phyloP scores from a whole-genome alignment of 2,888 invertebrate species.

The Eumacrocentrus americanus region DNA sequence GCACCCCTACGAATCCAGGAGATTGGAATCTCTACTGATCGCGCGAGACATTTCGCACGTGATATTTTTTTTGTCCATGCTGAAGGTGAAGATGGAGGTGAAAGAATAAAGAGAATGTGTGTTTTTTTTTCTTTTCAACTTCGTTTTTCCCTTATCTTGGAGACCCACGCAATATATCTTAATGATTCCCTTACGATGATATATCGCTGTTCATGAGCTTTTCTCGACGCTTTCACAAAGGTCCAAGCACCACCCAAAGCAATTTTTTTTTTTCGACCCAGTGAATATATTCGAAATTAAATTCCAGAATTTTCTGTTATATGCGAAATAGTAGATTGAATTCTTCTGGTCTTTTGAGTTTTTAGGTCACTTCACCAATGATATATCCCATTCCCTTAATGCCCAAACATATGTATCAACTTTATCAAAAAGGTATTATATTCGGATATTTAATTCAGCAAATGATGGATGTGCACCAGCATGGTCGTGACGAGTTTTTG shows the following conservation, averaged over 20 bases:
- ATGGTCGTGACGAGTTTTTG: neutral
- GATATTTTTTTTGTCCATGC: constrained; percentile 5
- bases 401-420: too few species aligned
- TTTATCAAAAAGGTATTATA: too few species aligned
- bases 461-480: neutral
- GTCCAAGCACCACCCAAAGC: too few species aligned
- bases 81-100: neutral
- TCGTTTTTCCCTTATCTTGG: neutral
- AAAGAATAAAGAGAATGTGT: constrained; percentile 1
- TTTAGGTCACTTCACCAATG: constrained; percentile 1
- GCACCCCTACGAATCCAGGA: constrained; percentile 19
- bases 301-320: neutral
- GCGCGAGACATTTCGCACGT: constrained; percentile 12
- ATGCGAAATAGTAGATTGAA: constrained; percentile 4
- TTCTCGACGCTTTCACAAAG: neutral
- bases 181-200: constrained; percentile 21
- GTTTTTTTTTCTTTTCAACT: neutral
- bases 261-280: neutral
- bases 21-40: constrained; percentile 28
- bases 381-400: neutral
- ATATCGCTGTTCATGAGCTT: constrained; percentile 9
- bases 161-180: constrained; percentile 21
- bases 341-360: neutral
- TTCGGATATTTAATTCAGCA: neutral
- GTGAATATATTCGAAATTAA: neutral